Conservation (phyloP, 2,113 vertebrate genomes). For the Caloenas nicobarica region DNA sequence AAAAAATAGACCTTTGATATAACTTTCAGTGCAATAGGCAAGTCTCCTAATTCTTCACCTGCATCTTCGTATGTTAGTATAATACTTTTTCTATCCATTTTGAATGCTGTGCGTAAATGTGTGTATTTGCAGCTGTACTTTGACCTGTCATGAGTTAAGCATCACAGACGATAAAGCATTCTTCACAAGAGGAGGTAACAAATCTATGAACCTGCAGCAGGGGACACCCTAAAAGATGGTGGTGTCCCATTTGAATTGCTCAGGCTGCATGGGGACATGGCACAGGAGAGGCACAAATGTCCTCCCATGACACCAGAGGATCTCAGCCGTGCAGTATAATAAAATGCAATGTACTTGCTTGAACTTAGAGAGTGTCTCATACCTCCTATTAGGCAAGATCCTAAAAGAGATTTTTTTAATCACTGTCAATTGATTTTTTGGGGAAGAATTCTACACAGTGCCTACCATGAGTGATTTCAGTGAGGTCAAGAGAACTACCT, state of each 20-base stretch:
- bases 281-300: neutral
- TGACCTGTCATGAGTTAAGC: neutral
- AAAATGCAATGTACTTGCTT: neutral
- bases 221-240: neutral
- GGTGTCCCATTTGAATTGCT: neutral
- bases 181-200: neutral
- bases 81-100: neutral
- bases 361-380: neutral
- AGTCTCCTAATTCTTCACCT: neutral
- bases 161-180: accelerated
- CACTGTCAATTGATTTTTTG: neutral
- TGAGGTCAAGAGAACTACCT: neutral
- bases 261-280: neutral
- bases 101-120: accelerated
- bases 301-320: neutral
- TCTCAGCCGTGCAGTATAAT: neutral
- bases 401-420: neutral
- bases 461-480: accelerated
- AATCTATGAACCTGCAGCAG: neutral
- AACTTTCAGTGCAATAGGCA: neutral
- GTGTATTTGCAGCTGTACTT: neutral
- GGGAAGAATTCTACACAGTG: neutral
- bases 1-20: neutral
- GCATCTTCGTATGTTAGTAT: neutral
- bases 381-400: neutral